Evolutionary conservation across 2,113 vertebrate species (phyloP).

Genomic region (Macquaria ambigua): DNA sequence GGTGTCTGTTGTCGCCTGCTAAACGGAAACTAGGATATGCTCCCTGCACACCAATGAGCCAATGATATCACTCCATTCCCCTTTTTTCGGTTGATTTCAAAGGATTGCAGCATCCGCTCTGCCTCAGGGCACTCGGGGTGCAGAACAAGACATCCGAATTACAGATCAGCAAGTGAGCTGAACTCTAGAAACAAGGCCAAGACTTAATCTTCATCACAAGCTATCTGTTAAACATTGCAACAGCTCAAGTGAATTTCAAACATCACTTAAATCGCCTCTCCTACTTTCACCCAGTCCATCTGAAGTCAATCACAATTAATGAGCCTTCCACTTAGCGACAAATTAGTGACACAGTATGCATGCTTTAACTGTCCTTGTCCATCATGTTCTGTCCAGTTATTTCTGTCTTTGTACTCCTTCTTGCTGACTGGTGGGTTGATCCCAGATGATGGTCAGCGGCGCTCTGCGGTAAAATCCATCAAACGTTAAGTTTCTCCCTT

Average conservation of each 20-base stretch:
- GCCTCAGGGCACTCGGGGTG: slow-evolving; percentile 34
- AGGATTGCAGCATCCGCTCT: slow-evolving; percentile 75
- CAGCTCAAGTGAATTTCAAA: slow-evolving; percentile 43
- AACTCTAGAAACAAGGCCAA: slow-evolving; percentile 56
- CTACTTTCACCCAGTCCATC: slow-evolving; percentile 4
- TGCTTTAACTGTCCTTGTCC: slow-evolving; percentile 56
- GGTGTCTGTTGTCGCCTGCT: slow-evolving; percentile 32
- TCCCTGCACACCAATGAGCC: slow-evolving; percentile 42
- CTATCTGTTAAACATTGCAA: slow-evolving; percentile 34
- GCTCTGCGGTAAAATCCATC: slow-evolving; percentile 22
- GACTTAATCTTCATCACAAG: slow-evolving; percentile 37
- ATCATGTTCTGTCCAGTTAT: slow-evolving; percentile 10
- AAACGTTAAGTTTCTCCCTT: slow-evolving; percentile 17
- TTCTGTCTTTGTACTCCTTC: background rate
- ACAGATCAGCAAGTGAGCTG: slow-evolving; percentile 40
- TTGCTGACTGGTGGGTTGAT: slow-evolving; percentile 15
- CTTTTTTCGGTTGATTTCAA: slow-evolving; percentile 67
- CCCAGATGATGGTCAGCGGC: slow-evolving; percentile 11
- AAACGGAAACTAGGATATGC: slow-evolving; percentile 43
- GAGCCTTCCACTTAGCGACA: background rate
- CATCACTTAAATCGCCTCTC: slow-evolving; percentile 27
- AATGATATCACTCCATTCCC: slow-evolving; percentile 31
- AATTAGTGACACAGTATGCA: slow-evolving; percentile 27
- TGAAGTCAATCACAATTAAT: slow-evolving; percentile 51
- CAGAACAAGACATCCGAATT: slow-evolving; percentile 62